Conservation (phyloP, 2,797 vertebrate genomes). For the Coluber constrictor region DNA sequence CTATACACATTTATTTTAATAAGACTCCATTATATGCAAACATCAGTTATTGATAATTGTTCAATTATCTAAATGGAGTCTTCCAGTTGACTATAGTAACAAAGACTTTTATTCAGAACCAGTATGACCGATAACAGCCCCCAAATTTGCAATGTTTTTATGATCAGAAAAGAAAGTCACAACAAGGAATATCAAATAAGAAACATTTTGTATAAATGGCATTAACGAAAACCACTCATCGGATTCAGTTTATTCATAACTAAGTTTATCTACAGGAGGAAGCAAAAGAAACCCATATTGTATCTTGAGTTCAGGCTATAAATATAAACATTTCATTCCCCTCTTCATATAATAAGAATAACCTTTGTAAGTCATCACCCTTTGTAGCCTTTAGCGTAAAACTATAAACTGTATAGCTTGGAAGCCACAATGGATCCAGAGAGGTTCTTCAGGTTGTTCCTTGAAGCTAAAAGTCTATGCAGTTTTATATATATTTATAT, state of each 20-base stretch:
- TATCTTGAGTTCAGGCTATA: too few species aligned
- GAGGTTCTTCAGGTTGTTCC: not conserved
- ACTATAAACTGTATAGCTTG: not conserved
- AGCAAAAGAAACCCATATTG: too few species aligned
- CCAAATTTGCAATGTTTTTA: too few species aligned
- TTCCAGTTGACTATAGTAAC: not conserved
- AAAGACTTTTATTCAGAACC: not conserved
- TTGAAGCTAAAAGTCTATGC: not conserved
- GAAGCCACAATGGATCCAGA: not conserved
- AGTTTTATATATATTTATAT: not conserved
- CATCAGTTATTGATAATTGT: slow-evolving; percentile 7
- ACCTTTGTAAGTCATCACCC: not conserved
- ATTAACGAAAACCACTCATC: too few species aligned
- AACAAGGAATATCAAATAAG: too few species aligned
- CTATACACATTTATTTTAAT: slow-evolving; percentile 12
- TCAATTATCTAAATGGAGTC: slow-evolving; percentile 2
- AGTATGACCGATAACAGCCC: not conserved
- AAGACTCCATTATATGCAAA: not conserved
- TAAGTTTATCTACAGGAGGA: too few species aligned
- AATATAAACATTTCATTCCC: too few species aligned
- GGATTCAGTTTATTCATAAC: too few species aligned
- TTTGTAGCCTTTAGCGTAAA: not conserved
- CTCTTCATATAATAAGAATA: not conserved
- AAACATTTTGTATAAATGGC: too few species aligned
- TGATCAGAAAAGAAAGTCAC: too few species aligned